Evolutionary conservation across 2,888 invertebrate genomes (phyloP), one percentile per base, ranked within the genome.

Genomic region (Diarsia rubi): DNA sequence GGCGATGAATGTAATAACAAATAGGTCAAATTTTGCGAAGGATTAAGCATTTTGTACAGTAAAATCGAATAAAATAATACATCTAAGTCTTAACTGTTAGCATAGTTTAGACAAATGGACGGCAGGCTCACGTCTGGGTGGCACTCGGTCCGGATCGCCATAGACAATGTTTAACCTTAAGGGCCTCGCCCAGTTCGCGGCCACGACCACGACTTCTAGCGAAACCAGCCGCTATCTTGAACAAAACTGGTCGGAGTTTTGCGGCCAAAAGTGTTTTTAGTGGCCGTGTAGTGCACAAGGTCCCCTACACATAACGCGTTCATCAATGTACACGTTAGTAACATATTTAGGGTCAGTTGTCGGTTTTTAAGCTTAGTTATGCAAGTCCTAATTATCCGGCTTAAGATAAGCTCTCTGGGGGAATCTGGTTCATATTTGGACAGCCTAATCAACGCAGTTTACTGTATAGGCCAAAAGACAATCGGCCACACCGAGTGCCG

Each of bases 41-140:
- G 92, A 91, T 86, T 94, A 95, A 94, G 93, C 94, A 94, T 95
- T 96, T 96, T 96, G 96, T 96, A 96, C 96, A 96, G 96, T 95
- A 89, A 94, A 93, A 92, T 93, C 90, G 92, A 93, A 90, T 93
- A 93, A 92, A 90, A 90, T 81, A 80, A 81, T 86, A 86, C 92
- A 91, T 83, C 84, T 93, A 94, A 93, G 93, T 93, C 90, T 91
- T 94, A 93, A 93, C 91, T 86, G 89, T 91, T 94, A 94, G 91
- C 89, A 90, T 95, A 95, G 92, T 92, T 88, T 94, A 94, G 93
- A 91, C 78, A 91, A 94, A 92, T 92, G 90, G 89, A 88, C 88
- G 88, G 87, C 86, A 89, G 92, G 90, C 90, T 86, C 85, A 63
- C 83, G 91, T 86, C 87, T 86, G 89, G 82, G 73, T 84, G 92